Conservation (phyloP, 2,888 invertebrate genomes). For the Yponomeuta evonymella region DNA sequence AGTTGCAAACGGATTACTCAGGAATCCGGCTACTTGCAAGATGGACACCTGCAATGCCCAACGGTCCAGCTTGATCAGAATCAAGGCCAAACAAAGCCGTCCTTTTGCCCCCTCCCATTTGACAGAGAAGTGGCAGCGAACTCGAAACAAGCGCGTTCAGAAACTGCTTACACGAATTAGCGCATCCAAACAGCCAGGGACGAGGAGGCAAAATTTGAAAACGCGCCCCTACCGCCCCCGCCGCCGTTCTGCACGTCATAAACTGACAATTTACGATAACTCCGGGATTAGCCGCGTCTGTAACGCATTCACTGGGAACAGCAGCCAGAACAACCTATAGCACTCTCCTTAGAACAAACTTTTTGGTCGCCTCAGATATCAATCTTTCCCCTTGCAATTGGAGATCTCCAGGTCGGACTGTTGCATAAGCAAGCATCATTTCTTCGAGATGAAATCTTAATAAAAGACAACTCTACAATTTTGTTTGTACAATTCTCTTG, state of each 20-base stretch:
- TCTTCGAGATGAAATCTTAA: constrained; percentile 9
- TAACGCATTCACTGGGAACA: constrained; percentile 53
- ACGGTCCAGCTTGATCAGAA: too few relatives aligned
- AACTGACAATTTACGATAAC: constrained; percentile 78
- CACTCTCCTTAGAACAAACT: not conserved
- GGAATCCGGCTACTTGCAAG: too few relatives aligned
- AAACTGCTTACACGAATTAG: constrained; percentile 77
- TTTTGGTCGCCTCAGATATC: constrained; percentile 2
- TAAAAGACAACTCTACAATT: constrained; percentile 13
- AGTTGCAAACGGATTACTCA: too few relatives aligned
- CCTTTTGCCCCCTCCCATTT: not conserved
- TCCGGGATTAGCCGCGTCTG: constrained; percentile 76
- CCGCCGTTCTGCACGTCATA: constrained; percentile 76
- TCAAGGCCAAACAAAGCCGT: not conserved
- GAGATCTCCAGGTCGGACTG: not conserved
- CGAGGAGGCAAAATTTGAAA: constrained; percentile 71
- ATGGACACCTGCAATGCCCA: too few relatives aligned
- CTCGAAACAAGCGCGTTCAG: constrained; percentile 73
- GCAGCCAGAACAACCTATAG: not conserved
- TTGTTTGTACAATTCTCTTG: constrained; percentile 6
- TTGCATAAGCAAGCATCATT: not conserved
- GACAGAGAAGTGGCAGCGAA: constrained; percentile 46
- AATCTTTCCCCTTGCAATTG: not conserved
- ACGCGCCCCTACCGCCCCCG: constrained; percentile 43
- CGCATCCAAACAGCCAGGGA: constrained; percentile 64